phyloP scores from a whole-genome alignment of 2,888 invertebrate genomes.

The Melitaea athalia region DNA sequence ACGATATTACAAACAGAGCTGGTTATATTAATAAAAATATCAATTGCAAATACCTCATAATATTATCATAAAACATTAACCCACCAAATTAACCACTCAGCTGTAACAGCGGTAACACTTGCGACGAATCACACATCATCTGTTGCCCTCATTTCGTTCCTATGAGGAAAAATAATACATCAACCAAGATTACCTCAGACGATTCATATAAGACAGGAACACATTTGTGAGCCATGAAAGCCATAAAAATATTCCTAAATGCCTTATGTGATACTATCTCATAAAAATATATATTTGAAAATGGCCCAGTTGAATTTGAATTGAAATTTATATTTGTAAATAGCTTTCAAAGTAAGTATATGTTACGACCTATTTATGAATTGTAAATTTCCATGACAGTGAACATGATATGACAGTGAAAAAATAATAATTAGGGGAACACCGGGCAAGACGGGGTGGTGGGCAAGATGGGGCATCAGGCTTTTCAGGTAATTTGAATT shows the following conservation, averaged over 20 bases:
- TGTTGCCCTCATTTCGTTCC: neutral
- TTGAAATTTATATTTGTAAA: too few species aligned
- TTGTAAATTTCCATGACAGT: too few species aligned
- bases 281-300: neutral
- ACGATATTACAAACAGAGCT: too few species aligned
- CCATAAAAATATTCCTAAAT: neutral
- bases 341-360: too few species aligned
- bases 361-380: too few species aligned
- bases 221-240: conserved; percentile 5
- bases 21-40: too few species aligned
- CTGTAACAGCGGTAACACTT: conserved; percentile 1
- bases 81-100: conserved; percentile 1
- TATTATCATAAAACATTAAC: neutral
- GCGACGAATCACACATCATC: conserved; percentile 7
- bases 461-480: too few species aligned
- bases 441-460: too few species aligned
- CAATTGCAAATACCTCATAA: neutral
- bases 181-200: conserved; percentile 6
- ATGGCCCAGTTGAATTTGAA: too few species aligned
- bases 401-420: too few species aligned
- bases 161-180: conserved; percentile 9
- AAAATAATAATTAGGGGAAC: too few species aligned
- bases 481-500: too few species aligned
- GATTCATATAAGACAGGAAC: conserved; percentile 2
- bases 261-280: neutral